phyloP scores from a whole-genome alignment of 2,888 invertebrate genomes.

The Lepidocyrtoides sp. region DNA sequence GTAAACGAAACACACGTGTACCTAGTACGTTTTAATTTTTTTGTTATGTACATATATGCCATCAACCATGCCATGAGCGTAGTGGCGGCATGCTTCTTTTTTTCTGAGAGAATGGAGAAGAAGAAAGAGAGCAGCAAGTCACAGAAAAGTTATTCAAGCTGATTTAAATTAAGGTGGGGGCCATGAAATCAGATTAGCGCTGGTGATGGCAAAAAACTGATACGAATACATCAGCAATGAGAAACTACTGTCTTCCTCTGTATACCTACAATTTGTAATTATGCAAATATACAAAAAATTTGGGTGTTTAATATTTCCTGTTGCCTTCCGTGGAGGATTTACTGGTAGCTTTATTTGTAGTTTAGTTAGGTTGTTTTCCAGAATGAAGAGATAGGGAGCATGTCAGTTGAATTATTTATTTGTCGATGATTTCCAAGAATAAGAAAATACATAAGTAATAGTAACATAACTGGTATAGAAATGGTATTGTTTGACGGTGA shows the following conservation, averaged over 20 bases:
- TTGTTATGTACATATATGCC: slow-evolving; percentile 8
- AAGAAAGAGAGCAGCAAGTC: slow-evolving; percentile 2
- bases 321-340: slow-evolving; percentile 18
- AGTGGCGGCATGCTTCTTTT: slow-evolving; percentile 2
- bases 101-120: not conserved
- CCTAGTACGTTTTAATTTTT: not conserved
- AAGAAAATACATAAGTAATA: slow-evolving; percentile 34
- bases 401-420: slow-evolving; percentile 74
- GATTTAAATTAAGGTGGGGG: slow-evolving; percentile 64
- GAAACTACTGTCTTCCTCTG: not conserved
- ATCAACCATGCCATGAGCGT: slow-evolving; percentile 35
- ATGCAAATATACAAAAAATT: slow-evolving; percentile 51
- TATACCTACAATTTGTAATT: slow-evolving; percentile 50
- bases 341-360: not conserved
- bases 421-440: slow-evolving; percentile 63
- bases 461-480: slow-evolving; percentile 17
- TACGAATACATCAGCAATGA: slow-evolving; percentile 24
- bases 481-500: slow-evolving; percentile 13
- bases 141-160: slow-evolving; percentile 25
- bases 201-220: slow-evolving; percentile 9
- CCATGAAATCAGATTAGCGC: slow-evolving; percentile 63
- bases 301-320: slow-evolving; percentile 27
- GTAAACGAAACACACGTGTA: slow-evolving; percentile 27
- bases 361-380: slow-evolving; percentile 3
- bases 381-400: not conserved